Evolutionary conservation across 1,140 invertebrate genomes (phyloP), one percentile per base, ranked within the genome.

Genomic region (Chlorops oryzae): DNA sequence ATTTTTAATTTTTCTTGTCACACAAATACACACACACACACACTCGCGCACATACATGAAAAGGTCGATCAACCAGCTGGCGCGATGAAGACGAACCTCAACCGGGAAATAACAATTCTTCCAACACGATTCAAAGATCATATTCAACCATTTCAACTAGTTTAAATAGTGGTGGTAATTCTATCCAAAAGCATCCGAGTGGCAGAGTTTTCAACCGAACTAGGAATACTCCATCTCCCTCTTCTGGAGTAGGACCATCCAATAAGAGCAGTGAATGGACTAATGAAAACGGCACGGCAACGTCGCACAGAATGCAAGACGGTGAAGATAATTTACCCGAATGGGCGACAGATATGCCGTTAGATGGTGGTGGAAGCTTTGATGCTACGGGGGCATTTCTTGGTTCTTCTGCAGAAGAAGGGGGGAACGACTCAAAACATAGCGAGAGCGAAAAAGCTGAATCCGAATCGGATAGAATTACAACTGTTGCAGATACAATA

Each of bases 301-400:
- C n/a, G n/a, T n/a, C n/a, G n/a, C 18, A n/a, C 13, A n/a, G 18
- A 28, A 15, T 20, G 12, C 25, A 17, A n/a, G 63, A 55, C 55
- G 77, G 75, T 54, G 78, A 73, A 55, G 83, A 86, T 50, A 80
- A 83, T 68, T 74, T 87, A 54, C 85, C 85, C 10, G 85, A 87
- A 75, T 87, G 85, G 82, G 85, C 84, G 5, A 86, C 78, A 38
- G 85, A 87, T 59, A 84, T 86, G 68, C 78, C 81, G 24, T 79
- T 79, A 22, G 87, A 90, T 70, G 81, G 82, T 50, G 85, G 88
- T 24, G 90, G 90, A 13, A 88, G 85, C 48, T 93, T 93, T 73
- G 90, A 93, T 73, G 79, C 89, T 2, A 82, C 80, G 42, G 90
- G 90, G 3, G 89, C 88, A 10, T 93, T 92, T 72, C 84, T 85